Percentiles rank a stretch among this genome's conserved stretches.
Evolutionary conservation across 1,140 invertebrate genomes (phyloP).

Genomic region (Cotesia typhae): DNA sequence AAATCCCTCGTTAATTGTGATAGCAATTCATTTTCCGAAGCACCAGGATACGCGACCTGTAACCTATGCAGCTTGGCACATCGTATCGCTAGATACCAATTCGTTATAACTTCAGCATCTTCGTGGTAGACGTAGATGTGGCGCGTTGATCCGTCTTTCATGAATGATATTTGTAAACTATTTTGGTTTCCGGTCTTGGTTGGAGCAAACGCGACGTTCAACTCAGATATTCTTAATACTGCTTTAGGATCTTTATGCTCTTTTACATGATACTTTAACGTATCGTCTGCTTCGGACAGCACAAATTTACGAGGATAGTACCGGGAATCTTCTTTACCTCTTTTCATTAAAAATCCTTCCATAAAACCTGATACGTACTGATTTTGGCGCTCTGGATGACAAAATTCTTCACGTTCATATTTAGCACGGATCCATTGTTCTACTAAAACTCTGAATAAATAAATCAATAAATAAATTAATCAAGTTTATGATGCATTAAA

Average conservation of each 20-base stretch:
- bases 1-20: constrained; percentile 82
- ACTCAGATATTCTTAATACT: constrained; percentile 79
- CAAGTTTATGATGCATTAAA: constrained; percentile 10
- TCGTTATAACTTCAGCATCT: constrained; percentile 83
- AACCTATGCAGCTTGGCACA: constrained; percentile 84
- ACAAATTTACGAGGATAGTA: constrained; percentile 87
- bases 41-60: constrained; percentile 84
- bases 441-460: constrained; percentile 75
- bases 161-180: constrained; percentile 83
- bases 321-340: constrained; percentile 85
- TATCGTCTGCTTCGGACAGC: constrained; percentile 80
- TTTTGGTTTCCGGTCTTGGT: constrained; percentile 83
- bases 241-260: constrained; percentile 88
- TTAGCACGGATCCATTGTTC: constrained; percentile 93
- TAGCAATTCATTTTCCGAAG: constrained; percentile 78
- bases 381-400: constrained; percentile 76
- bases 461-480: constrained; percentile 31
- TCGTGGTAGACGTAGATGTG: constrained; percentile 90
- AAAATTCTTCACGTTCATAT: constrained; percentile 89
- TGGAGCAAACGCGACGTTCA: constrained; percentile 87
- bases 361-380: constrained; percentile 80
- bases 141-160: constrained; percentile 83
- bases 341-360: constrained; percentile 89
- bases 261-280: constrained; percentile 85
- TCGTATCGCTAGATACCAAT: constrained; percentile 90